Percentiles rank a stretch among this genome's conserved stretches.
phyloP scores from a whole-genome alignment of 2,797 vertebrate genomes.

The Microtus agrestis region DNA sequence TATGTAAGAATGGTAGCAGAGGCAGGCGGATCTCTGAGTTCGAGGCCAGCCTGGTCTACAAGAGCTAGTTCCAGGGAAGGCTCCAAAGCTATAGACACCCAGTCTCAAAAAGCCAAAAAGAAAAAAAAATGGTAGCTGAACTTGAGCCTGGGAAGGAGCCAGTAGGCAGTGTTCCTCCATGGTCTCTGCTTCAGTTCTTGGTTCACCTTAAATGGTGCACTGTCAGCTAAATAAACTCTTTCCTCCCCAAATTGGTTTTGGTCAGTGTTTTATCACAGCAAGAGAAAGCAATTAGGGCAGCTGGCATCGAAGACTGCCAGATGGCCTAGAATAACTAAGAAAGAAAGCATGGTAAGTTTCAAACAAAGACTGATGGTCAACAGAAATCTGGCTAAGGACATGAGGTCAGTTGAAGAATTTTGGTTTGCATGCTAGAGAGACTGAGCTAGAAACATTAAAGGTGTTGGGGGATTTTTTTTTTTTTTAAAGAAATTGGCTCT shows the following conservation, averaged over 20 bases:
- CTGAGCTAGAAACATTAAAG: not conserved
- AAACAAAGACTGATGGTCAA: not conserved
- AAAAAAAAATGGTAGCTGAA: not conserved
- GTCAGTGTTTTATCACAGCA: not conserved
- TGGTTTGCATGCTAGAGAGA: not conserved
- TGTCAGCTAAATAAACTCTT: not conserved
- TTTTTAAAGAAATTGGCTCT: not conserved
- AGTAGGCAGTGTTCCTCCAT: not conserved
- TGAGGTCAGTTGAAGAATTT: not conserved
- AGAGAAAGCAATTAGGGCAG: not conserved
- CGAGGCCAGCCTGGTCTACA: too few relatives aligned
- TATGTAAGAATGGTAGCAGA: too few relatives aligned
- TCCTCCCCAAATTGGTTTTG: not conserved
- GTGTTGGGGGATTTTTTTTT: not conserved
- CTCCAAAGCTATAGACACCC: too few relatives aligned
- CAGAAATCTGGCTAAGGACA: not conserved
- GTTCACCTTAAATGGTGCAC: too few relatives aligned
- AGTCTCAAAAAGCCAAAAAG: too few relatives aligned
- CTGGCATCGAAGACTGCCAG: not conserved
- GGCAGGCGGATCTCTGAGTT: too few relatives aligned
- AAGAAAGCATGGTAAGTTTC: not conserved
- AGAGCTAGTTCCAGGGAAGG: too few relatives aligned
- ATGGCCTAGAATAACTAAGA: not conserved
- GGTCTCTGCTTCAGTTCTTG: not conserved
- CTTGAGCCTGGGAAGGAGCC: not conserved